Evolutionary conservation across 2,888 invertebrate species (phyloP).

Genomic region (Lingula anatina): DNA sequence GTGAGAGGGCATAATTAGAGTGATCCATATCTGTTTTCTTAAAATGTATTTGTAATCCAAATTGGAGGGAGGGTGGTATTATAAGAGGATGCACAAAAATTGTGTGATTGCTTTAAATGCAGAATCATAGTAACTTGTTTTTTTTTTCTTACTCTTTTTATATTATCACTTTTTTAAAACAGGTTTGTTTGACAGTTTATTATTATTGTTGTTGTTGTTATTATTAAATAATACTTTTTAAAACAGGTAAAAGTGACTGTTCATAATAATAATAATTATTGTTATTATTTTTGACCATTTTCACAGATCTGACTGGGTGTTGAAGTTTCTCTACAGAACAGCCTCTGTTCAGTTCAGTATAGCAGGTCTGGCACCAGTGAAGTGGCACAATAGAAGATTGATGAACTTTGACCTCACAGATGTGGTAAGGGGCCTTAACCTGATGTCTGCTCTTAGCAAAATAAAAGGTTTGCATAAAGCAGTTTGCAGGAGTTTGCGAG

Average conservation of each 20-base stretch:
- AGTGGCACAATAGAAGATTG: conserved; percentile 57
- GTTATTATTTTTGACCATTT: neutral
- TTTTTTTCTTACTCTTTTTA: neutral
- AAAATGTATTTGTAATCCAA: too few relatives aligned
- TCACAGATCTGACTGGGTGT: conserved; percentile 61
- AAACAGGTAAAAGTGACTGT: too few relatives aligned
- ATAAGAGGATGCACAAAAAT: too few relatives aligned
- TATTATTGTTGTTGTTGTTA: too few relatives aligned
- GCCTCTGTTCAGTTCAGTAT: conserved; percentile 60
- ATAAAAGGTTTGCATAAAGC: neutral
- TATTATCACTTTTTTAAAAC: neutral
- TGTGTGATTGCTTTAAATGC: too few relatives aligned
- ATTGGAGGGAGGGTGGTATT: neutral
- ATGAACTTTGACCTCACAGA: conserved; percentile 61
- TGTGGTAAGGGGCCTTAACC: conserved; percentile 52
- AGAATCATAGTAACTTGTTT: neutral
- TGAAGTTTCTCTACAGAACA: conserved; percentile 64
- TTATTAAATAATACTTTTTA: too few relatives aligned
- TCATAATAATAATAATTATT: too few relatives aligned
- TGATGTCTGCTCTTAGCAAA: neutral
- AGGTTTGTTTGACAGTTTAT: neutral
- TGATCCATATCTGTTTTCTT: too few relatives aligned
- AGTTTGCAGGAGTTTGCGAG: too few relatives aligned
- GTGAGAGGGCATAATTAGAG: conserved; percentile 30
- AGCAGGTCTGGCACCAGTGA: conserved; percentile 60